A percentile compares a stretch with the other conserved stretches of the same genome.
These are phyloP conservation scores for Lates calcarifer DNA, from an alignment of 2,113 vertebrate species.

Conservation along the genomic window DNA sequence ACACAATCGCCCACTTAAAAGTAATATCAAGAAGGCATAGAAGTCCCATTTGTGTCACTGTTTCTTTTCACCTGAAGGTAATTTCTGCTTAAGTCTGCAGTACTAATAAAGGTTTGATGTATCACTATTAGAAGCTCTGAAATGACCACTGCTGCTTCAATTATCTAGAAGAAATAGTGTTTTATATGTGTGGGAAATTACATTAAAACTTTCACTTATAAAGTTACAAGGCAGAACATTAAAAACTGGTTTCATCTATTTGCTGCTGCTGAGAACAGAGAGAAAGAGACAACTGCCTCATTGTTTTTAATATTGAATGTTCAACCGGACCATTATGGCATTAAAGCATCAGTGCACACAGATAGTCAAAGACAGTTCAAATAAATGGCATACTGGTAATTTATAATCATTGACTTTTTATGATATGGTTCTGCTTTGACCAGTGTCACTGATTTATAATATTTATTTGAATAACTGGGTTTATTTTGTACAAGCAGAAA, in stretches of 20 bases:
- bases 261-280: background rate
- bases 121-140: background rate
- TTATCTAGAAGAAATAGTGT: background rate
- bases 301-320: background rate
- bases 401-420: background rate
- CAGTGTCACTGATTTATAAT: background rate
- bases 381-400: background rate
- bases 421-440: background rate
- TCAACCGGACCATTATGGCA: background rate
- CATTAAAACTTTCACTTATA: background rate
- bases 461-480: background rate
- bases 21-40: conserved; percentile 2
- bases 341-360: background rate
- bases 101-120: background rate
- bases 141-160: background rate
- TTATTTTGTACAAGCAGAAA: background rate
- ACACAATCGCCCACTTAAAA: background rate
- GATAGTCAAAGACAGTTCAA: background rate
- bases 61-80: conserved; percentile 10
- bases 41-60: background rate
- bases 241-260: background rate
- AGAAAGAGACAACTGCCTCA: background rate
- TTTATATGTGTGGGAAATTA: background rate
- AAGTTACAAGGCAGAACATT: background rate
- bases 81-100: background rate